Evolutionary conservation across 2,113 vertebrate genomes (phyloP).

Genomic region (Piliocolobus tephrosceles): DNA sequence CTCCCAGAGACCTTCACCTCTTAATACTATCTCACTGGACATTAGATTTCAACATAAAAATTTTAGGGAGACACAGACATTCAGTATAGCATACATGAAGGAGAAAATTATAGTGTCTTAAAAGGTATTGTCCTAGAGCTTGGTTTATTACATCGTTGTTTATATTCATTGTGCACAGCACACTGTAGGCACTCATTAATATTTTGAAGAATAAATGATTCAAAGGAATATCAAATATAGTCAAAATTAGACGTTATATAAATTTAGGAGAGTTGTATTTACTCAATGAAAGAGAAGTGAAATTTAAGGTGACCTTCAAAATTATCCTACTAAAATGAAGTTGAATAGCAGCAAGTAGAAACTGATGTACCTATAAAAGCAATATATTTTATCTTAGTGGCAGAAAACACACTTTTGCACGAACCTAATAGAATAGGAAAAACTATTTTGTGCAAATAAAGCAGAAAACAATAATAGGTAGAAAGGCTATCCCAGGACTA

Average conservation of each 20-base stretch:
- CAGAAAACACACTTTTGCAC: too few relatives aligned
- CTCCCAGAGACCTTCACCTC: not conserved
- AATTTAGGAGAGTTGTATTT: conserved; percentile 22
- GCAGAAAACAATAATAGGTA: not conserved
- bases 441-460: not conserved
- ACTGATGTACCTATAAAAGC: not conserved
- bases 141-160: conserved; percentile 11
- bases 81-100: not conserved
- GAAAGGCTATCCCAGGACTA: not conserved
- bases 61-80: not conserved
- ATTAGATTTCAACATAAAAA: not conserved
- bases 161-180: not conserved
- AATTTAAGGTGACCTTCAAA: conserved; percentile 6
- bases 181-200: not conserved
- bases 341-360: conserved; percentile 37
- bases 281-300: not conserved
- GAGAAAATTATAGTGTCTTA: not conserved
- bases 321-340: not conserved
- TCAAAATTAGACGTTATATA: not conserved
- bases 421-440: not conserved
- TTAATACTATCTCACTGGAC: not conserved
- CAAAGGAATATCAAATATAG: not conserved
- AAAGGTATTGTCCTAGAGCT: not conserved
- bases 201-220: conserved; percentile 41
- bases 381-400: not conserved